phyloP scores from a whole-genome alignment of 2,888 invertebrate genomes.

The Stratiomys singularior region DNA sequence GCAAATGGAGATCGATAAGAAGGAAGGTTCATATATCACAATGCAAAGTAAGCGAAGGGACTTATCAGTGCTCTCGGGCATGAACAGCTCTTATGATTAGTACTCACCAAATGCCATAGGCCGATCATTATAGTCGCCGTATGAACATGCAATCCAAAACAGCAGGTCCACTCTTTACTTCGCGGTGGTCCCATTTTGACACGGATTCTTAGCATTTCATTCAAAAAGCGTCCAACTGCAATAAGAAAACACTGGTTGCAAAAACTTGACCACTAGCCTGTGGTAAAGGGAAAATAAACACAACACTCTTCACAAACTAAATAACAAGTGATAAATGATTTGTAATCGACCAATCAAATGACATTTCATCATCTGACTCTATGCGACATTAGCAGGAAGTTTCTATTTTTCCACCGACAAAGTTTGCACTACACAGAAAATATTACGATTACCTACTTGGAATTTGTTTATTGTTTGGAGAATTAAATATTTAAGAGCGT shows the following conservation, averaged over 20 bases:
- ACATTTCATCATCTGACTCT: conserved; percentile 38
- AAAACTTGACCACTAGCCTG: not conserved
- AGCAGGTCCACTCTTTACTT: conserved; percentile 81
- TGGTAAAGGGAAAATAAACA: too few species aligned
- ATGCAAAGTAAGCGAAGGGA: too few species aligned
- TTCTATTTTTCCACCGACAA: not conserved
- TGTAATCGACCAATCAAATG: conserved; percentile 13
- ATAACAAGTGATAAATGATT: not conserved
- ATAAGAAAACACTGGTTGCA: not conserved
- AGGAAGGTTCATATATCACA: too few species aligned
- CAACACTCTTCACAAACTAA: not conserved
- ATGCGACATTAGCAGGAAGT: not conserved
- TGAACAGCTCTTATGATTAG: not conserved
- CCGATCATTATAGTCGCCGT: conserved; percentile 84
- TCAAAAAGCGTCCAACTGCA: conserved; percentile 44
- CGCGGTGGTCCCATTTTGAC: conserved; percentile 70
- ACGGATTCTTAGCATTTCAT: conserved; percentile 64
- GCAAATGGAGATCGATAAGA: too few species aligned
- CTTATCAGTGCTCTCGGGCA: too few species aligned
- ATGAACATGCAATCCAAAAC: conserved; percentile 84
- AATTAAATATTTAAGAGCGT: not conserved
- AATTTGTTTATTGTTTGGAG: not conserved
- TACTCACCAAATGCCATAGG: conserved; percentile 84
- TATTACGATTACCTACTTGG: not conserved
- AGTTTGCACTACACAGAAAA: not conserved